Percentiles rank a stretch among this genome's conserved stretches.
Evolutionary conservation across 1,140 invertebrate genomes (phyloP).

Genomic region (Physella acuta): DNA sequence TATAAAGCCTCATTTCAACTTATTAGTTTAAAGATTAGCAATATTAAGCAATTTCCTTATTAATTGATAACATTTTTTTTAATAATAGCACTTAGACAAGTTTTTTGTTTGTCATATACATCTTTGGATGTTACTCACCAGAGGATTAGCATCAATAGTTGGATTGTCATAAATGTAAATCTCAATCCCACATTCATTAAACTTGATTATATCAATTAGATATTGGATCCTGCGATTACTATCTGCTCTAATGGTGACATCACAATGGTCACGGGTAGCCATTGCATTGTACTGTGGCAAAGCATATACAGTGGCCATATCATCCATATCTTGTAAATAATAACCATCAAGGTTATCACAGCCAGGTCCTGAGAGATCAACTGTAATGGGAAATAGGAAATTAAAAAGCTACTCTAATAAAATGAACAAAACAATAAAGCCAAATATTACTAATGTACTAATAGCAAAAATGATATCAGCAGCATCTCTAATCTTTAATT

Average conservation of each 20-base stretch:
- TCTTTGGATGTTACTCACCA: slow-evolving; percentile 11
- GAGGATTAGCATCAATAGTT: slow-evolving; percentile 7
- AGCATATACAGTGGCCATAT: not conserved
- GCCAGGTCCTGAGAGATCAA: slow-evolving; percentile 19
- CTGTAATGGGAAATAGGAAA: not conserved
- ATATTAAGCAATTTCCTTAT: too few relatives aligned
- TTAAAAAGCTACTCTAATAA: not conserved
- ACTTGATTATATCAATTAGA: slow-evolving; percentile 5
- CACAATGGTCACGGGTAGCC: slow-evolving; percentile 20
- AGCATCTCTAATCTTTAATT: too few relatives aligned
- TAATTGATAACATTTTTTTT: too few relatives aligned
- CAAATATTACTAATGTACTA: too few relatives aligned
- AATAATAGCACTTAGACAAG: too few relatives aligned
- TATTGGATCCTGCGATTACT: slow-evolving; percentile 1
- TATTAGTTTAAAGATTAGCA: too few relatives aligned
- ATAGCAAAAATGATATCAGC: slow-evolving; percentile 1
- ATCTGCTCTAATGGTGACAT: slow-evolving; percentile 5
- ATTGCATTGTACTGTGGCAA: slow-evolving; percentile 6
- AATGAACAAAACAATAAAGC: too few relatives aligned
- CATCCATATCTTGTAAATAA: not conserved
- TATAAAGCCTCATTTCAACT: too few relatives aligned
- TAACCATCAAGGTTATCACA: slow-evolving; percentile 19
- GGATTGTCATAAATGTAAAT: slow-evolving; percentile 8
- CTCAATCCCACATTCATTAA: slow-evolving; percentile 20
- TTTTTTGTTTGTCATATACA: too few relatives aligned